Conservation (phyloP, 2,113 vertebrate genomes). For the Archilochus colubris region DNA sequence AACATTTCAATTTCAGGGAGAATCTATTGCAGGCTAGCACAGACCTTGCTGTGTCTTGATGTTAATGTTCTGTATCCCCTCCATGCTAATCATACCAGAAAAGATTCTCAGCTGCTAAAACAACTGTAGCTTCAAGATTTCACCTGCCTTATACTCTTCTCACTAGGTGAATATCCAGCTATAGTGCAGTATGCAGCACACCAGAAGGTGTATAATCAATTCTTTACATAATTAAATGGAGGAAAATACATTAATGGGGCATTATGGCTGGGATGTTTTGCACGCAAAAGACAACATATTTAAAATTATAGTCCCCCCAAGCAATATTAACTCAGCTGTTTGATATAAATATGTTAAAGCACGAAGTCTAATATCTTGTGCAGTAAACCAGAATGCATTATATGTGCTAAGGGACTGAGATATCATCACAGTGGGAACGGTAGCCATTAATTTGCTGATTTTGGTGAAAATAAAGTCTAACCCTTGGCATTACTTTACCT, state of each 20-base stretch:
- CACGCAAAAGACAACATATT: constrained; percentile 21
- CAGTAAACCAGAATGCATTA: neutral
- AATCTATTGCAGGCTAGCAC: neutral
- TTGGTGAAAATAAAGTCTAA: neutral
- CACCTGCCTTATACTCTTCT: neutral
- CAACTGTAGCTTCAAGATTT: neutral
- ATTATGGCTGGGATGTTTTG: neutral
- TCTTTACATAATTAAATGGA: constrained; percentile 2
- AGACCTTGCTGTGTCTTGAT: constrained; percentile 10
- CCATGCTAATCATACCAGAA: neutral
- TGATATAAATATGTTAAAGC: constrained; percentile 19
- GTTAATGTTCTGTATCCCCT: neutral
- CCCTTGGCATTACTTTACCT: neutral
- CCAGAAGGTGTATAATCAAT: neutral
- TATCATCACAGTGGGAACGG: neutral
- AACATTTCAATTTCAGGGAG: constrained; percentile 18
- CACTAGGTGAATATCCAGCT: neutral
- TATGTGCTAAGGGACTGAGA: neutral
- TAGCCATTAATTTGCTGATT: constrained; percentile 2
- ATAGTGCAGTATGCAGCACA: neutral
- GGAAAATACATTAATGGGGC: constrained; percentile 22
- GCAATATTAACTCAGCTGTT: neutral
- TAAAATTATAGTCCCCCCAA: constrained; percentile 10
- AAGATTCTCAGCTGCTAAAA: constrained; percentile 1
- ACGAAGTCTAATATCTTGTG: neutral